Conservation (phyloP, 2,797 vertebrate genomes). For the Threskiornis aethiopicus region DNA sequence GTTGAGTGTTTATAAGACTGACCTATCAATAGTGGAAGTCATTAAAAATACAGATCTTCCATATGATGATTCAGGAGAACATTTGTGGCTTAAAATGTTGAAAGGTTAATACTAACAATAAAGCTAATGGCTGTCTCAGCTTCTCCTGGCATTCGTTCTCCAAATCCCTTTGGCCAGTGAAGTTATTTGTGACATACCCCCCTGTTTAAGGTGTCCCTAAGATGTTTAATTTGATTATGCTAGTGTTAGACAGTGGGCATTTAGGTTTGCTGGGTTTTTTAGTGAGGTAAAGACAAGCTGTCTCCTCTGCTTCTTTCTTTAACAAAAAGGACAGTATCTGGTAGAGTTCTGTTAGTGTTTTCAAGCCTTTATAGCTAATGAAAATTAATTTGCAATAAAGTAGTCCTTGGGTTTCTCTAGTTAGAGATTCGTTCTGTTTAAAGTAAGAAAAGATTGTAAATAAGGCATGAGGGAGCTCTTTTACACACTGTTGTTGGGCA, state of each 20-base stretch:
- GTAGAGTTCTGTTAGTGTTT: background rate
- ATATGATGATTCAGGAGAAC: background rate
- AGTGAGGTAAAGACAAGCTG: background rate
- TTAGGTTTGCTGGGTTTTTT: background rate
- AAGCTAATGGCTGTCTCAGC: background rate
- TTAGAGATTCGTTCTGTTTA: background rate
- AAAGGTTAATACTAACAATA: background rate
- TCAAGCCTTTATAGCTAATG: background rate
- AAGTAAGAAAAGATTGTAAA: background rate
- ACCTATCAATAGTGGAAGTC: background rate
- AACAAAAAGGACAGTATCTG: background rate
- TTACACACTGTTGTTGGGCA: background rate
- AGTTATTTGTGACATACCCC: background rate
- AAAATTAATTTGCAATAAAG: background rate
- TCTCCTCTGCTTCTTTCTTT: background rate
- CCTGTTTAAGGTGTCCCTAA: background rate
- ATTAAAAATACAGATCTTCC: background rate
- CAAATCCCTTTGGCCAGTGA: background rate
- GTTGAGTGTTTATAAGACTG: background rate
- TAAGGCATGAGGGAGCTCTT: background rate
- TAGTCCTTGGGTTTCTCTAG: background rate
- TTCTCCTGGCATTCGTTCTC: background rate
- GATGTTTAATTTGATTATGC: background rate
- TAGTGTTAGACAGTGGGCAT: background rate
- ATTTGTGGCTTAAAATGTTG: background rate